Base-by-base conservation (phyloP, 2,888 invertebrate species). In the Dryadula phaetusa region DNA sequence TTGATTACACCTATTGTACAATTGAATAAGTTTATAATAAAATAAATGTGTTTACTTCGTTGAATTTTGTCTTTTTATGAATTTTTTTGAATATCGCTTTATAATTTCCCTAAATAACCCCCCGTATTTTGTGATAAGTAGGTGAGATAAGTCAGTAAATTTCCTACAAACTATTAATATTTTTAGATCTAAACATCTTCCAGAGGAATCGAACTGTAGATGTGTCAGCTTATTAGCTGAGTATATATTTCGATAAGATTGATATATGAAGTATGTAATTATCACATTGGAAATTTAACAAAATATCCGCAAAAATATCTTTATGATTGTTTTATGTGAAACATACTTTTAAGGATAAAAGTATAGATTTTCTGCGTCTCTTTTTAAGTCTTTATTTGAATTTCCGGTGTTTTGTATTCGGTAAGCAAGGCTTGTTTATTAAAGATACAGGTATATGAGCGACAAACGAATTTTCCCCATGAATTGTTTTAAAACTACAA, bases 401-500 rank as follows among this genome's bases (percentile, higher is more conserved):
- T 25, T 42, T 42, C 44, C 12, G n/a, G 34, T 20, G 25, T 28
- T 64, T 34, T 20, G 20, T 18, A 34, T 64, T 64, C 46, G 20
- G 49, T 64, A 64, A 64, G 40, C 32, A 42, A 42, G 32, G 58
- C 37, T 25, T 28, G 34, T 28, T 37, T 64, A 28, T 12, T 47
- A 28, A 22, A 16, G 4, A 44, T 49, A 32, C 12, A 28, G 25
- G n/a, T 37, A 34, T 49, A 56, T 54, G 47, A 54, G 42, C 56
- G 18, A 52, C 61, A 62, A 49, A 54, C 28, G 32, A 62, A 52
- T 44, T 58, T 69, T 65, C 32, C 42, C 49, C 28, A 28, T 66
- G 47, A 6, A 61, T 62, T 61, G 20, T 40, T 49, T 32, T 47
- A 16, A 47, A 64, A 65, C 20, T 16, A 60, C 40, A 60, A 52